These are phyloP conservation scores for Mormyrus iriodes DNA, from an alignment of 2,113 vertebrate species.

Conservation along the genomic window DNA sequence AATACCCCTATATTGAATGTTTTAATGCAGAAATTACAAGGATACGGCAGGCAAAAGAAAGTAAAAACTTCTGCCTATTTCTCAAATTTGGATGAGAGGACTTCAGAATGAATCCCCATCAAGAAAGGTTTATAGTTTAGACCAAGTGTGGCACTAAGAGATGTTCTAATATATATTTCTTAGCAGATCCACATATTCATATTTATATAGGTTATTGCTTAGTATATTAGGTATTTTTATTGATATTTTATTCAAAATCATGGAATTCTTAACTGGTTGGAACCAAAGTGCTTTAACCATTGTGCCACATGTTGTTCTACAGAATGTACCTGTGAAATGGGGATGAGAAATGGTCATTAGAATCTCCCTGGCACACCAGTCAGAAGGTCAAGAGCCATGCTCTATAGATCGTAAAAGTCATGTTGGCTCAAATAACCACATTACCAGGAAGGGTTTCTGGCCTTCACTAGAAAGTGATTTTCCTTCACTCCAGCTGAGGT, in stretches of 20 bases:
- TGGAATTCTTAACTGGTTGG: neutral
- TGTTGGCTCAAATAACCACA: neutral
- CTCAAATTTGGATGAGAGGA: neutral
- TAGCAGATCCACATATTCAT: neutral
- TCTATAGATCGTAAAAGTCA: neutral
- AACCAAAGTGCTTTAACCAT: neutral
- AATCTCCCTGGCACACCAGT: neutral
- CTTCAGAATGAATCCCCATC: neutral
- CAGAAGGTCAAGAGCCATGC: neutral
- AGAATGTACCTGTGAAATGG: neutral
- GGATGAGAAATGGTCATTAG: neutral
- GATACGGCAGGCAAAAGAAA: conserved; percentile 19
- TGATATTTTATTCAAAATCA: neutral
- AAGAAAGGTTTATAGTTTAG: neutral
- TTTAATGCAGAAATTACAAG: conserved; percentile 36
- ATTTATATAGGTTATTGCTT: neutral
- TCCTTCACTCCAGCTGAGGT: conserved; percentile 4
- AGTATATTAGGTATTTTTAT: neutral
- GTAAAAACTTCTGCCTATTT: neutral
- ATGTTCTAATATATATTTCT: neutral
- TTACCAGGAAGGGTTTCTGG: neutral
- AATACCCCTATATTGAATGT: conserved; percentile 37
- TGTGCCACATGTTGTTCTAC: neutral
- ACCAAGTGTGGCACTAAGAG: neutral
- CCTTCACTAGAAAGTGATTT: conserved; percentile 14